Conservation (phyloP, 2,113 vertebrate genomes). For the Hemiprocne comata region DNA sequence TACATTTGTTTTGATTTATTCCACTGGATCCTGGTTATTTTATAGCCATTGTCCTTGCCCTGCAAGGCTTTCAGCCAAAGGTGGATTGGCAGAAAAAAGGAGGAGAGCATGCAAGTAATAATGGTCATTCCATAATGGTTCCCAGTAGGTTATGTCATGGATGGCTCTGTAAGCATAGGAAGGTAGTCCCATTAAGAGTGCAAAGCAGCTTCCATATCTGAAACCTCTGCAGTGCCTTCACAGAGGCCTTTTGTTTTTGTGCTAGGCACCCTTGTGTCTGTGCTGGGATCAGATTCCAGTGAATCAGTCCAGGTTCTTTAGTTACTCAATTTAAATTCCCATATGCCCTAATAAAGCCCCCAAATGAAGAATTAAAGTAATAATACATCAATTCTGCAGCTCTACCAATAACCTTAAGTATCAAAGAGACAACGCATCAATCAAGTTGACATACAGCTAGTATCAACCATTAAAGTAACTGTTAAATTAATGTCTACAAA, state of each 20-base stretch:
- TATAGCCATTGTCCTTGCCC: neutral
- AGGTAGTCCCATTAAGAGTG: neutral
- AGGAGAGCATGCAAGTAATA: neutral
- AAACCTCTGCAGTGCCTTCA: neutral
- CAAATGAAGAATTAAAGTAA: conserved; percentile 74
- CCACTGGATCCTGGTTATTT: neutral
- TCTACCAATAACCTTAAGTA: conserved; percentile 72
- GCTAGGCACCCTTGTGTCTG: neutral
- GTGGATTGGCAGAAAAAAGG: neutral
- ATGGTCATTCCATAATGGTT: neutral
- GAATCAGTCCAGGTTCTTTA: conserved; percentile 49
- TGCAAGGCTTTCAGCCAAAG: neutral
- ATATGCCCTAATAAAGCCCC: conserved; percentile 67
- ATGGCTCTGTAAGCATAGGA: neutral
- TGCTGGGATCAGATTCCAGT: conserved; percentile 6
- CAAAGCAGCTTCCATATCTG: neutral
- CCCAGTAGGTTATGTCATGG: neutral
- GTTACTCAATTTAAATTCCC: conserved; percentile 70
- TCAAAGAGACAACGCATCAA: conserved; percentile 69
- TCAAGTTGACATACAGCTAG: conserved; percentile 71
- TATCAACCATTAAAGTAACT: conserved; percentile 73
- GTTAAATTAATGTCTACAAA: conserved; percentile 70
- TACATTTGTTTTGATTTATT: neutral
- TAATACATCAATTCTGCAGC: conserved; percentile 66
- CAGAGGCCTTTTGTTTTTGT: neutral